phyloP scores from a whole-genome alignment of 2,888 invertebrate genomes.

The Thereva unica region DNA sequence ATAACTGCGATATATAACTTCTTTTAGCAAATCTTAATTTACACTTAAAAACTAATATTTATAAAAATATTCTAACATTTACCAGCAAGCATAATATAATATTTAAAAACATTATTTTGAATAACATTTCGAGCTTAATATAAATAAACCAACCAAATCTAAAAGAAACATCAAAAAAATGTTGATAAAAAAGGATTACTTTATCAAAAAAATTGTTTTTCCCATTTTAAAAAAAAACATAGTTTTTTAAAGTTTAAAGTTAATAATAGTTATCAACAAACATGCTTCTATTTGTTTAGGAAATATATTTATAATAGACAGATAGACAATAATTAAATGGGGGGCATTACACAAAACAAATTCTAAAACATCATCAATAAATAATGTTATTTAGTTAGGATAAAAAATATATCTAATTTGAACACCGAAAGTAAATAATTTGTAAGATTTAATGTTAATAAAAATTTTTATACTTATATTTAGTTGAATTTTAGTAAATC shows the following conservation, averaged over 20 bases:
- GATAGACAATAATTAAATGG: not conserved
- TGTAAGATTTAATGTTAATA: constrained; percentile 33
- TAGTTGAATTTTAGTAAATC: constrained; percentile 32
- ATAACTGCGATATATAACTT: too few species aligned
- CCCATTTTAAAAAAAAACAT: constrained; percentile 10
- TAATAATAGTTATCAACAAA: constrained; percentile 36
- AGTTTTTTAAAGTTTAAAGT: constrained; percentile 10
- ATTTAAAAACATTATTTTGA: too few species aligned
- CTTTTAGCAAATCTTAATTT: too few species aligned
- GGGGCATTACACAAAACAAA: constrained; percentile 22
- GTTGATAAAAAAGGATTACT: too few species aligned
- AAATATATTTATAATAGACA: constrained; percentile 7
- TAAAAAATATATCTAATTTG: constrained; percentile 5
- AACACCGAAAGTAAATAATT: constrained; percentile 41
- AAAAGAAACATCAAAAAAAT: constrained; percentile 15
- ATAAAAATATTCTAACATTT: not conserved
- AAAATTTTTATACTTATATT: constrained; percentile 36
- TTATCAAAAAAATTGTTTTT: not conserved
- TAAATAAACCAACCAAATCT: constrained; percentile 32
- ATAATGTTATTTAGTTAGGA: not conserved
- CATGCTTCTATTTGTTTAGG: constrained; percentile 35
- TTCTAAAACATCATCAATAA: constrained; percentile 29
- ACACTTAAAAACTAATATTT: too few species aligned
- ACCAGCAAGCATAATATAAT: not conserved
- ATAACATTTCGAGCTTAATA: not conserved